Evolutionary conservation across 2,888 invertebrate genomes (phyloP).

Genomic region (Sycophila texana): DNA sequence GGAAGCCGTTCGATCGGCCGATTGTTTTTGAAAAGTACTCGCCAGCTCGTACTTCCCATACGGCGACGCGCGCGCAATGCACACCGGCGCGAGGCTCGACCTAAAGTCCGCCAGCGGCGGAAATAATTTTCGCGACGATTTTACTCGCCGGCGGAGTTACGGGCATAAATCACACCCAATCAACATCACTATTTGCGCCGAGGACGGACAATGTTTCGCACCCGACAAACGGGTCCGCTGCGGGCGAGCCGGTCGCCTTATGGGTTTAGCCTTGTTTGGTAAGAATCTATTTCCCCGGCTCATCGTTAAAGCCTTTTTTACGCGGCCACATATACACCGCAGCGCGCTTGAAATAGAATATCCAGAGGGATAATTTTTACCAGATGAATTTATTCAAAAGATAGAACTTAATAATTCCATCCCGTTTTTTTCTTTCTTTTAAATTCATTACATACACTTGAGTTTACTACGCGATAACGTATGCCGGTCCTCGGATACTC

Average conservation of each 20-base stretch:
- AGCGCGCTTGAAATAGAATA: too few relatives aligned
- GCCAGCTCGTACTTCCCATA: too few relatives aligned
- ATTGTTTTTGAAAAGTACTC: too few relatives aligned
- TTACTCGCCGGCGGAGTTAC: conserved; percentile 24
- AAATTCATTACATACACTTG: too few relatives aligned
- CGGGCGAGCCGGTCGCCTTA: conserved; percentile 8
- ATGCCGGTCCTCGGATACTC: too few relatives aligned
- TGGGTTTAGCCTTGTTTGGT: conserved; percentile 28
- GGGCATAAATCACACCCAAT: conserved; percentile 44
- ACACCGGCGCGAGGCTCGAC: not conserved
- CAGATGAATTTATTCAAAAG: too few relatives aligned
- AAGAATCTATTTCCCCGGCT: conserved; percentile 34
- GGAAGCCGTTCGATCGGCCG: too few relatives aligned
- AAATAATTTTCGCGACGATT: conserved; percentile 36
- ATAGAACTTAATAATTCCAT: too few relatives aligned
- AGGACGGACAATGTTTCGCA: conserved; percentile 19
- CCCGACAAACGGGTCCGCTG: conserved; percentile 10
- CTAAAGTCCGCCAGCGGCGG: not conserved
- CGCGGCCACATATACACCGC: conserved; percentile 25
- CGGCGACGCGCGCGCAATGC: too few relatives aligned
- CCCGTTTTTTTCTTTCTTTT: too few relatives aligned
- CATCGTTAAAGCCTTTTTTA: not conserved
- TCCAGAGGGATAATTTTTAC: too few relatives aligned
- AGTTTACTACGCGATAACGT: too few relatives aligned
- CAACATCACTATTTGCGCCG: conserved; percentile 19